Percentiles rank a stretch among this genome's conserved stretches.
Evolutionary conservation across 2,113 vertebrate species (phyloP).

Genomic region (Solenodon paradoxus): DNA sequence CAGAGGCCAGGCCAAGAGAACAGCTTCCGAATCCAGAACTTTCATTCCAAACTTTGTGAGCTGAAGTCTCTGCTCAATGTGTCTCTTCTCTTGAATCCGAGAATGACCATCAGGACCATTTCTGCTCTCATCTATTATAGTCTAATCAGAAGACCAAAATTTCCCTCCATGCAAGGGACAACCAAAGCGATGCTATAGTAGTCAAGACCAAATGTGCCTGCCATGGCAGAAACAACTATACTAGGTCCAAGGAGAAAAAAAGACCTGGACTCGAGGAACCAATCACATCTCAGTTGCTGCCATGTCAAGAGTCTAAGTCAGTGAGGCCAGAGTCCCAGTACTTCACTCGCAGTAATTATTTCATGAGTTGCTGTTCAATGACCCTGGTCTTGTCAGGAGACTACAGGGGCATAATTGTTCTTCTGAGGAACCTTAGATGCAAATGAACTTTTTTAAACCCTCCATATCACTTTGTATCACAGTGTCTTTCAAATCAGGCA

Average conservation of each 20-base stretch:
- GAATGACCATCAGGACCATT: conserved; percentile 3
- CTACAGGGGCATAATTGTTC: background rate
- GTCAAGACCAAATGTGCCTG: conserved; percentile 7
- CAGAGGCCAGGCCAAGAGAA: background rate
- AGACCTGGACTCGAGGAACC: background rate
- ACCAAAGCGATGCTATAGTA: background rate
- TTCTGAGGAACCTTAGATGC: background rate
- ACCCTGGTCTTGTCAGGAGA: conserved; percentile 3
- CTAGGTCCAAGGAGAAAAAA: background rate
- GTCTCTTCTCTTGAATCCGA: background rate
- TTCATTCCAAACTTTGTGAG: background rate
- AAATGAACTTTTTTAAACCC: background rate
- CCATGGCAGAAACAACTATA: background rate
- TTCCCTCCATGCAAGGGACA: background rate
- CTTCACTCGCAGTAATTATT: background rate
- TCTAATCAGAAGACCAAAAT: background rate
- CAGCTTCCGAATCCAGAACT: background rate
- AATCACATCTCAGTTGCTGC: background rate
- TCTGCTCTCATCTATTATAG: background rate
- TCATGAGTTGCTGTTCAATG: background rate
- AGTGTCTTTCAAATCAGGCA: background rate
- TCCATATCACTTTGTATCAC: background rate
- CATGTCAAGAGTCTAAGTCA: background rate
- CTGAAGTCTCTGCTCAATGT: background rate
- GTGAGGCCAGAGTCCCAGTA: background rate